Percentiles rank a stretch among this genome's conserved stretches.
phyloP scores from a whole-genome alignment of 1,140 invertebrate species.

The Watersipora subatra region DNA sequence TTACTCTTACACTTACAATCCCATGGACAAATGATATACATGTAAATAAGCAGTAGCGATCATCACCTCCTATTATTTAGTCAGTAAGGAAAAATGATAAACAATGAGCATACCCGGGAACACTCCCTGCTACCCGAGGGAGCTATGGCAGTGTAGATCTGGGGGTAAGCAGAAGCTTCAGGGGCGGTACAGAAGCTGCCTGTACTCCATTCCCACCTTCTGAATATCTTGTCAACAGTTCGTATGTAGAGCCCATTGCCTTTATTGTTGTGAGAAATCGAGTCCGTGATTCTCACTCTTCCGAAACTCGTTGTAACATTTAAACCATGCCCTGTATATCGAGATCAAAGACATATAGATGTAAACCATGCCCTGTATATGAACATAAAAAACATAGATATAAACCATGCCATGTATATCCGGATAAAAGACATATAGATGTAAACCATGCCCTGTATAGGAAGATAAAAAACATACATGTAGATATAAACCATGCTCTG shows the following conservation, averaged over 20 bases:
- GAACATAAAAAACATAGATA: too few relatives aligned
- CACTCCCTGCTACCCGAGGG: not conserved
- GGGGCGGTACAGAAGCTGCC: not conserved
- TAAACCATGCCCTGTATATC: conserved; percentile 59
- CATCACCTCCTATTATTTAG: too few relatives aligned
- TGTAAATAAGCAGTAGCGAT: too few relatives aligned
- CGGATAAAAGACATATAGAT: too few relatives aligned
- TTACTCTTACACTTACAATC: too few relatives aligned
- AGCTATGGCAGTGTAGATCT: not conserved
- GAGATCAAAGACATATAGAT: not conserved
- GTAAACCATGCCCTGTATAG: too few relatives aligned
- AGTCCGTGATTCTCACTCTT: conserved; percentile 43
- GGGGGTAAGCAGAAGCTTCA: not conserved
- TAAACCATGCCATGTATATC: too few relatives aligned
- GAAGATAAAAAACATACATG: too few relatives aligned
- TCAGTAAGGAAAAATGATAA: too few relatives aligned
- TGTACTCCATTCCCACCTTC: not conserved
- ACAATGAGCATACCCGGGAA: not conserved
- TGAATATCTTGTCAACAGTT: conserved; percentile 49
- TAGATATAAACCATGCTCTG: too few relatives aligned
- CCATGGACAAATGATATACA: too few relatives aligned
- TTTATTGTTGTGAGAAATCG: conserved; percentile 64
- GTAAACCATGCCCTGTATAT: not conserved
- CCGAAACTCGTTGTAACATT: conserved; percentile 76
- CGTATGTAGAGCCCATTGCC: conserved; percentile 74